Base-by-base conservation (phyloP, 1,140 invertebrate species). In the Hylaeus volcanicus region DNA sequence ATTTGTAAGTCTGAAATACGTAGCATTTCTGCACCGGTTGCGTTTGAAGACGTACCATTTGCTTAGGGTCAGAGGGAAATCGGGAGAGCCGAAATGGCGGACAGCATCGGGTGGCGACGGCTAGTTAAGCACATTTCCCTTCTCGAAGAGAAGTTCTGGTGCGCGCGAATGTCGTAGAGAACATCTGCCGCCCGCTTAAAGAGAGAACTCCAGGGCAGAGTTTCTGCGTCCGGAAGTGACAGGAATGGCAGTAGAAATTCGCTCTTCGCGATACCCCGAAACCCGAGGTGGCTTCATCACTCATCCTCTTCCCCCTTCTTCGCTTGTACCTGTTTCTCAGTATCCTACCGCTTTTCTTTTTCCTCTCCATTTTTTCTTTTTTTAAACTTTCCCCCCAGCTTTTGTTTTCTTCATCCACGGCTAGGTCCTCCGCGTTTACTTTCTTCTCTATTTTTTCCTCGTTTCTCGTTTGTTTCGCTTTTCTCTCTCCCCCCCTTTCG, bases 171-270 rank as follows among this genome's bases (percentile, higher is more conserved):
- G 79, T 86, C 86, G 81, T 88, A 84, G 80, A 80, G 81, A 87
- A 86, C 87, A 88, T 88, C 87, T 88, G 86, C 81, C 60, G 68
- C 81, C 74, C 58, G 61, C 68, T 76, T 83, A 88, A 84, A 85
- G 86, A 78, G 83, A 77, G 70, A 81, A 81, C 70, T 85, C 69
- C 26, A 5, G 73, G 48, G 56, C 60, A 26, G 69, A 82, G 85
- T 76, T 64, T 73, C 75, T 53, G 74, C 48, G 73, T 64, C 56
- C 76, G 82, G 83, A 83, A 83, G 79, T 85, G 86, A 88, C 86
- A 88, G 86, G 74, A 82, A 88, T 81, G 79, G 74, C 76, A 65
- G 80, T 71, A 79, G 86, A 81, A 83, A 85, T 88, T 79, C 73
- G 55, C 76, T 85, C 74, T 78, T 81, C 74, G 77, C 84, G 65